Percentiles rank a stretch among this genome's conserved stretches.
Conservation (phyloP, 1,140 invertebrate genomes). For the Drosophila hydei region DNA sequence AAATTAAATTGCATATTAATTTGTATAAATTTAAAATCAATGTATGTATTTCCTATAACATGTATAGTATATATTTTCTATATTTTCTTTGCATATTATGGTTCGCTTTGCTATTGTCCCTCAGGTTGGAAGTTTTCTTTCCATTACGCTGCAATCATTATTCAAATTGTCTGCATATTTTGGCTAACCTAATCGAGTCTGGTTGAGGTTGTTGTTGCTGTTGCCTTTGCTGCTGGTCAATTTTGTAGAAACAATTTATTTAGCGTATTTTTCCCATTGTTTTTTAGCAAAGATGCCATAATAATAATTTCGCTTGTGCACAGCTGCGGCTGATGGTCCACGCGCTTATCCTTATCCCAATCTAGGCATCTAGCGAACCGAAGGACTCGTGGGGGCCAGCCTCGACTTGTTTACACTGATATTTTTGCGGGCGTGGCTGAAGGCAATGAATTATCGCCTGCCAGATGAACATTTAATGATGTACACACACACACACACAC, state of each 20-base stretch:
- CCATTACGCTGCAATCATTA: not conserved
- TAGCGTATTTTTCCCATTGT: slow-evolving; percentile 41
- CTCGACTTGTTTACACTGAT: slow-evolving; percentile 43
- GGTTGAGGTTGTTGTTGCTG: not conserved
- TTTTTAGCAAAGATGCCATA: slow-evolving; percentile 29
- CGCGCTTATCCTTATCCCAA: slow-evolving; percentile 15
- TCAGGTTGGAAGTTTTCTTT: not conserved
- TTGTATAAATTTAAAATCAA: too few relatives aligned
- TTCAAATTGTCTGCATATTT: not conserved
- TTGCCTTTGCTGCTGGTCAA: slow-evolving; percentile 2
- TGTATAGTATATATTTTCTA: too few relatives aligned
- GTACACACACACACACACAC: slow-evolving; percentile 45
- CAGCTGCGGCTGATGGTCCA: slow-evolving; percentile 71
- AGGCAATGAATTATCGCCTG: slow-evolving; percentile 70
- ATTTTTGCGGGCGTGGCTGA: slow-evolving; percentile 28
- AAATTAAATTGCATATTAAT: too few relatives aligned
- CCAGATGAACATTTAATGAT: slow-evolving; percentile 81
- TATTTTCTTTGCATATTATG: too few relatives aligned
- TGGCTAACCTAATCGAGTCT: not conserved
- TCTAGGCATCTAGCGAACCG: not conserved
- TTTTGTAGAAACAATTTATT: slow-evolving; percentile 13
- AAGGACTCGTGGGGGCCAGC: too few relatives aligned
- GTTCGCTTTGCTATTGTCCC: too few relatives aligned
- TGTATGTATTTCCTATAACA: too few relatives aligned
- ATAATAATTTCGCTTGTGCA: slow-evolving; percentile 50